Evolutionary conservation across 1,140 invertebrate genomes (phyloP).

Genomic region (Drosophila insularis): DNA sequence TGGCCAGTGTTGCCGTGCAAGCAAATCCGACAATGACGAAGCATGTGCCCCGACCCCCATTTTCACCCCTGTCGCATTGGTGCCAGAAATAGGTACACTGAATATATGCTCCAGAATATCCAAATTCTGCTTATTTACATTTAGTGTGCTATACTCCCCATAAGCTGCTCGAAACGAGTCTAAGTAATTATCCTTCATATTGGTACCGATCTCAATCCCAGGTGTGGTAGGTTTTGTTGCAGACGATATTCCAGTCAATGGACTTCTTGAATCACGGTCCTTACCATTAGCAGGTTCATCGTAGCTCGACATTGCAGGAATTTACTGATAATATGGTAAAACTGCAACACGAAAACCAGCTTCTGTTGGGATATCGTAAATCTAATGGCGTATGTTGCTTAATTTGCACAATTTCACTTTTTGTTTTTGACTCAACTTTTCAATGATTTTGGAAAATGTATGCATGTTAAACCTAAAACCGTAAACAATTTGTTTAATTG

Average conservation of each 20-base stretch:
- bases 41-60: neutral
- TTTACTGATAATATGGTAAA: no score
- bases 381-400: no score
- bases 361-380: no score
- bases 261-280: neutral
- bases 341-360: no score
- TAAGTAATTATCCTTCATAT: conserved; percentile 14
- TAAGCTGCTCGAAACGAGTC: conserved; percentile 14
- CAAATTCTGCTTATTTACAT: conserved; percentile 13
- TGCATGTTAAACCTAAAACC: neutral
- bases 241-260: neutral
- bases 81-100: conserved; percentile 13
- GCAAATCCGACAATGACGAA: conserved; percentile 35
- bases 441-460: neutral
- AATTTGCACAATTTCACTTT: neutral
- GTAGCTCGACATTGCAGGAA: conserved; percentile 13
- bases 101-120: conserved; percentile 44
- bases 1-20: conserved; percentile 45
- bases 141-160: conserved; percentile 11
- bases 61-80: conserved; percentile 1
- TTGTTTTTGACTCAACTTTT: neutral
- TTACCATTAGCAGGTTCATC: neutral
- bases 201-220: neutral
- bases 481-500: neutral
- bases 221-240: neutral